Percentiles rank a stretch among this genome's conserved stretches.
Conservation (phyloP, 2,888 invertebrate species). For the Psylliodes chrysocephalus region DNA sequence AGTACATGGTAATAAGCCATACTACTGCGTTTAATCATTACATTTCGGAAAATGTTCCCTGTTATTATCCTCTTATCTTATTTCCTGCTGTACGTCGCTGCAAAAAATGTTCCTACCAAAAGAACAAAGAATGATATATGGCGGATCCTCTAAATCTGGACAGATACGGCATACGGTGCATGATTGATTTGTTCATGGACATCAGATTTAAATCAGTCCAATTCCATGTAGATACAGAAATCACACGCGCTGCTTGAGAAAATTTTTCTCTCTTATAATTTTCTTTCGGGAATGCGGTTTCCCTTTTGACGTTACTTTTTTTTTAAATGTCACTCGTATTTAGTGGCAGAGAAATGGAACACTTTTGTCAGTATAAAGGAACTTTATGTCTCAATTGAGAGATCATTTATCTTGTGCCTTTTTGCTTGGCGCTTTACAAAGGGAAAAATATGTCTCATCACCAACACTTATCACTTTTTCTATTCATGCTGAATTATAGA, state of each 20-base stretch:
- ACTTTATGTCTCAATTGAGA: constrained; percentile 55
- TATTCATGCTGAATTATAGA: neutral
- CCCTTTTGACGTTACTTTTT: constrained; percentile 59
- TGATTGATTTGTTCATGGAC: constrained; percentile 60
- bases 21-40: too few relatives aligned
- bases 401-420: constrained; percentile 45
- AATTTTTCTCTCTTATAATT: constrained; percentile 59
- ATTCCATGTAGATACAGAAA: constrained; percentile 56
- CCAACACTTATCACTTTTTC: constrained; percentile 39
- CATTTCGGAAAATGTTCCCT: too few relatives aligned
- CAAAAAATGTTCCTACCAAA: constrained; percentile 33
- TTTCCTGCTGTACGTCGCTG: neutral
- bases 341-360: constrained; percentile 59
- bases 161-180: constrained; percentile 53
- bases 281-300: constrained; percentile 56
- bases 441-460: constrained; percentile 55
- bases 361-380: constrained; percentile 57
- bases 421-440: constrained; percentile 52
- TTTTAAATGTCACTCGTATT: constrained; percentile 60
- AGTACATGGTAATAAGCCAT: too few relatives aligned
- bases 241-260: constrained; percentile 52
- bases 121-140: constrained; percentile 40
- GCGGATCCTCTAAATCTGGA: constrained; percentile 33
- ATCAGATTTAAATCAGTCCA: constrained; percentile 60
- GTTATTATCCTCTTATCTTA: too few relatives aligned